Percentiles rank a stretch among this genome's conserved stretches.
Evolutionary conservation across 2,888 invertebrate genomes (phyloP).

Genomic region (Aproaerema taeniolella): DNA sequence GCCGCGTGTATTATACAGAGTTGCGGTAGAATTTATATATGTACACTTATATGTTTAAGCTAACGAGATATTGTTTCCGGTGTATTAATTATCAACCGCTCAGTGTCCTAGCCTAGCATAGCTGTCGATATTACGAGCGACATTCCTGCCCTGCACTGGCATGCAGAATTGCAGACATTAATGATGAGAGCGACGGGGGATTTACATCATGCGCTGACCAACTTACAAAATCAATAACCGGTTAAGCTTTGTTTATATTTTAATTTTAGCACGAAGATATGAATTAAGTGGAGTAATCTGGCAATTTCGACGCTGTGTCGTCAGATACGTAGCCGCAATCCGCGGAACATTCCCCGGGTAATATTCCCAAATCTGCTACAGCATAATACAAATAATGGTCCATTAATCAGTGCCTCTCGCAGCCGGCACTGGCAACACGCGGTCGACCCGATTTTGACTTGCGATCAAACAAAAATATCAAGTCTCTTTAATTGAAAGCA

Average conservation of each 20-base stretch:
- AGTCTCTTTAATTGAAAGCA: constrained; percentile 1
- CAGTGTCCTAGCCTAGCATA: too few relatives aligned
- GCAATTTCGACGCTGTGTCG: background rate
- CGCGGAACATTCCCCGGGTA: constrained; percentile 20
- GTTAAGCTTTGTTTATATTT: constrained; percentile 4
- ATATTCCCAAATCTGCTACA: constrained; percentile 29
- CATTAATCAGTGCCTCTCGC: constrained; percentile 19
- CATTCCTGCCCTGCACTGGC: constrained; percentile 6
- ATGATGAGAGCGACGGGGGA: constrained; percentile 7
- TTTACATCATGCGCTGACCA: constrained; percentile 8
- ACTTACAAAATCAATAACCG: constrained; percentile 7
- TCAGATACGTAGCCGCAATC: constrained; percentile 3
- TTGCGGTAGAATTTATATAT: too few relatives aligned
- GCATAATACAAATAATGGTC: constrained; percentile 28
- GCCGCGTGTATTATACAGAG: too few relatives aligned
- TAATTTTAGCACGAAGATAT: background rate
- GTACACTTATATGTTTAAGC: too few relatives aligned
- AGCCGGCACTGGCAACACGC: constrained; percentile 16
- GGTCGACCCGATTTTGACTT: constrained; percentile 23
- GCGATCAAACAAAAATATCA: constrained; percentile 11
- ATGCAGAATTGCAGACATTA: constrained; percentile 6
- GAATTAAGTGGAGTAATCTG: constrained; percentile 3
- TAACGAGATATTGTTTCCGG: too few relatives aligned
- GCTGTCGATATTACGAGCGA: background rate
- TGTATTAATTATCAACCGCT: too few relatives aligned